Conservation (phyloP, 2,797 vertebrate genomes). For the Thaleichthys pacificus region DNA sequence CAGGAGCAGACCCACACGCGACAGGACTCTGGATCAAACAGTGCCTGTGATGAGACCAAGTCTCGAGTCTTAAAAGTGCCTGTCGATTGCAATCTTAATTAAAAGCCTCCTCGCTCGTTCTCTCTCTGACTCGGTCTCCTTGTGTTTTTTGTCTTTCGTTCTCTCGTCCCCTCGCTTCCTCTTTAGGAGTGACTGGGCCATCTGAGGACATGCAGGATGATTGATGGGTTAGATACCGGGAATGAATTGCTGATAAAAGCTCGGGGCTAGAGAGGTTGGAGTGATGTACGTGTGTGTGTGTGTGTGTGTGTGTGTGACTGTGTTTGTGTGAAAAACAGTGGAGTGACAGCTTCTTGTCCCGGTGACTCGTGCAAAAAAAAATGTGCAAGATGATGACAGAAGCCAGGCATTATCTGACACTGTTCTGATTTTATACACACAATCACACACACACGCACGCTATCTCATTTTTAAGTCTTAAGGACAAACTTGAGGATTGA, state of each 20-base stretch:
- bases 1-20: constrained; percentile 3
- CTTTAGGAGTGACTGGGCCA: constrained; percentile 51
- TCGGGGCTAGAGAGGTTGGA: constrained; percentile 55
- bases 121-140: not conserved
- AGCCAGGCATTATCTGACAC: constrained; percentile 47
- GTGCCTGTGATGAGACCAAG: constrained; percentile 48
- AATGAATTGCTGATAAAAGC: constrained; percentile 74
- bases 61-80: constrained; percentile 57
- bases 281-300: constrained; percentile 19
- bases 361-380: constrained; percentile 28
- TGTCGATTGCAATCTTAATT: constrained; percentile 72
- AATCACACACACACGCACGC: constrained; percentile 29
- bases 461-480: constrained; percentile 28
- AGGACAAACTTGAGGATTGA: constrained; percentile 45
- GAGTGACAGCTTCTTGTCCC: constrained; percentile 13
- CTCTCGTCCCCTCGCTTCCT: constrained; percentile 16
- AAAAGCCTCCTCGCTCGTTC: constrained; percentile 47
- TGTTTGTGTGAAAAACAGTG: not conserved
- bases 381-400: constrained; percentile 42
- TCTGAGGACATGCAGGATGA: constrained; percentile 67
- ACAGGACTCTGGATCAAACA: constrained; percentile 39
- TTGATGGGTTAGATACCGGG: constrained; percentile 70
- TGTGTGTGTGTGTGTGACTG: not conserved
- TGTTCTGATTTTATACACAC: constrained; percentile 16
- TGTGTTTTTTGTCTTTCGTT: too few species aligned